Conservation (phyloP, 2,888 invertebrate genomes). For the Mythimna loreyi region DNA sequence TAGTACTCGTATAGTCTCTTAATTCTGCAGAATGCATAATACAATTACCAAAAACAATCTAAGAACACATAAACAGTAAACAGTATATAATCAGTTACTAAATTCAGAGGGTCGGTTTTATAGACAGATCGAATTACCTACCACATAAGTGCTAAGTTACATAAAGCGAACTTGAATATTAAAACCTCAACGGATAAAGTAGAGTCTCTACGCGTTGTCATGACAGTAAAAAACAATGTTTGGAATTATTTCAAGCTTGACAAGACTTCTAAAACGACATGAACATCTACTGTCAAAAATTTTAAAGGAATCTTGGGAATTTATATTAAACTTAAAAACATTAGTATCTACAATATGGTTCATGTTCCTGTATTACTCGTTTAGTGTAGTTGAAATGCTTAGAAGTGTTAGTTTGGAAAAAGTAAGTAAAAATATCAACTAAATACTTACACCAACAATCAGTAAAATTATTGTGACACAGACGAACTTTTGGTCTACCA, state of each 20-base stretch:
- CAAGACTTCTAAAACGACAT: conserved; percentile 75
- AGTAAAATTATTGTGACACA: conserved; percentile 33
- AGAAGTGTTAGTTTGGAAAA: conserved; percentile 84
- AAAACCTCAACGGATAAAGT: conserved; percentile 5
- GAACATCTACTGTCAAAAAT: conserved; percentile 82
- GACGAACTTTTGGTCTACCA: conserved; percentile 43
- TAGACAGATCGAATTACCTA: no score
- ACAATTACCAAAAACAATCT: not conserved
- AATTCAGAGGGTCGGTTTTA: no score
- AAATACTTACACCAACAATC: conserved; percentile 48
- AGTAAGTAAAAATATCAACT: conserved; percentile 66
- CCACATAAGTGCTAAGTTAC: no score
- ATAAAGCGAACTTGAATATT: not conserved
- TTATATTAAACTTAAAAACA: conserved; percentile 78
- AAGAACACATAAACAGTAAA: no score
- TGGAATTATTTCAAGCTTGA: conserved; percentile 77
- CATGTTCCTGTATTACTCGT: conserved; percentile 77
- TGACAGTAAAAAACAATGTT: conserved; percentile 74
- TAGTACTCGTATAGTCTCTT: no score
- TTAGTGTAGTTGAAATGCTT: conserved; percentile 86
- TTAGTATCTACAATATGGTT: conserved; percentile 82
- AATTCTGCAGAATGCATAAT: no score
- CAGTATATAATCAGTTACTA: no score
- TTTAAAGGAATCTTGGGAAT: conserved; percentile 79
- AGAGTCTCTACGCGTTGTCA: conserved; percentile 50